Conservation (phyloP, 2,888 invertebrate species). For the Torymus texanus region DNA sequence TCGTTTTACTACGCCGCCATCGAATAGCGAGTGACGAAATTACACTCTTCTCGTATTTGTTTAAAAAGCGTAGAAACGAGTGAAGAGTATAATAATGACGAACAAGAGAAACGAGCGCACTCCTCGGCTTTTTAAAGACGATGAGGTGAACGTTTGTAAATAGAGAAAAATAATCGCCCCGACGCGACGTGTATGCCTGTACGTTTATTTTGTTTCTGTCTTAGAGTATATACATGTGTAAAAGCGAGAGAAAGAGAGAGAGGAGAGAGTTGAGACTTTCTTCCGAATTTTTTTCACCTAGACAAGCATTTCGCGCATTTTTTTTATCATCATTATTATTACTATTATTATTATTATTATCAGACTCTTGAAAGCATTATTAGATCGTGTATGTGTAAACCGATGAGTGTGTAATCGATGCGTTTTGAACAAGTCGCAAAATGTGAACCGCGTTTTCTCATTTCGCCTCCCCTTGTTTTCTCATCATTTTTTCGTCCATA, state of each 20-base stretch:
- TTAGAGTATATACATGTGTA: neutral
- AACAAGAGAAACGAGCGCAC: too few species aligned
- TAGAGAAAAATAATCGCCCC: too few species aligned
- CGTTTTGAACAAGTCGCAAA: slow-evolving; percentile 15
- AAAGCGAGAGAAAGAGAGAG: slow-evolving; percentile 14
- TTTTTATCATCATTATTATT: neutral
- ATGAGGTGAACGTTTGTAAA: too few species aligned
- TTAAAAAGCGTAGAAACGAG: too few species aligned
- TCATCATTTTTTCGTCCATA: too few species aligned
- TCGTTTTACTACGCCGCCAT: too few species aligned
- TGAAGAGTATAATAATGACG: too few species aligned
- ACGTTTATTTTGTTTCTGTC: slow-evolving; percentile 2
- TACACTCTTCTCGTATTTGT: too few species aligned
- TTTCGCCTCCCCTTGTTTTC: neutral
- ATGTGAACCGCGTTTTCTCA: slow-evolving; percentile 18
- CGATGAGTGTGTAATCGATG: slow-evolving; percentile 2
- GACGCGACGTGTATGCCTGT: neutral
- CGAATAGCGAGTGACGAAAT: too few species aligned
- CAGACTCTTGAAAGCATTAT: too few species aligned
- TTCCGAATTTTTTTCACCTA: slow-evolving; percentile 2
- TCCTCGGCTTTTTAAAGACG: too few species aligned
- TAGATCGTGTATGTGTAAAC: neutral
- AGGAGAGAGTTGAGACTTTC: slow-evolving; percentile 46
- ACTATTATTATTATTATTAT: too few species aligned
- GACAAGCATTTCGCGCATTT: slow-evolving; percentile 50